Percentiles rank a stretch among this genome's conserved stretches.
Evolutionary conservation across 2,888 invertebrate genomes (phyloP).

Genomic region (Xiphydria camelus): DNA sequence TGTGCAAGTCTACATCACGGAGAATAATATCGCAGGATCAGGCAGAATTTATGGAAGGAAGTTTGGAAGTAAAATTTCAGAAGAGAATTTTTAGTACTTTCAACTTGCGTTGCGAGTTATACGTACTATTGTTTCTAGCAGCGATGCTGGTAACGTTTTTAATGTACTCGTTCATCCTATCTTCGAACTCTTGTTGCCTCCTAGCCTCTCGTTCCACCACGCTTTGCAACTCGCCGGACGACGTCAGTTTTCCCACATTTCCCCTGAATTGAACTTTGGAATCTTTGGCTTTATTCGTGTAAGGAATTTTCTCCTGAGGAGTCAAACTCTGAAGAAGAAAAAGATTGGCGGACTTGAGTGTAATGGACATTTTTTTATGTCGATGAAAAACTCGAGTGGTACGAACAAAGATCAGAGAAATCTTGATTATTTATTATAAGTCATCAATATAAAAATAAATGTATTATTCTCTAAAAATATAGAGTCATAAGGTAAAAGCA

Average conservation of each 20-base stretch:
- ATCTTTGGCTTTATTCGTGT: conserved; percentile 39
- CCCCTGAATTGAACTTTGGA: conserved; percentile 24
- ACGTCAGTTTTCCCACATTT: conserved; percentile 37
- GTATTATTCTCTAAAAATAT: too few relatives aligned
- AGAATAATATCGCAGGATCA: not conserved
- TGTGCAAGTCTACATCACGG: conserved; percentile 27
- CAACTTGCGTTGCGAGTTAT: not conserved
- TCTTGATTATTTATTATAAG: too few relatives aligned
- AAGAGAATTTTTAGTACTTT: not conserved
- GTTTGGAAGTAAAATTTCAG: not conserved
- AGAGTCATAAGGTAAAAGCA: too few relatives aligned
- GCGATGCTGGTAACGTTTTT: conserved; percentile 23
- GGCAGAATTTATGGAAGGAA: not conserved
- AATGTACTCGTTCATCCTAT: conserved; percentile 39
- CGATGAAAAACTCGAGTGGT: too few relatives aligned
- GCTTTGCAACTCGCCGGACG: conserved; percentile 37
- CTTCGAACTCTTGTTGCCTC: conserved; percentile 22
- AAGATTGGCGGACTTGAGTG: too few relatives aligned
- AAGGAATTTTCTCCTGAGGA: conserved; percentile 30
- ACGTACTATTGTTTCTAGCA: conserved; percentile 25
- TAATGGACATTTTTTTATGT: too few relatives aligned
- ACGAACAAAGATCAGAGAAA: too few relatives aligned
- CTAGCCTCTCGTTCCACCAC: conserved; percentile 27
- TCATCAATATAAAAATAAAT: too few relatives aligned
- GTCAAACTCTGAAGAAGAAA: conserved; percentile 29